Evolutionary conservation across 1,140 invertebrate genomes (phyloP).

Genomic region (Achroia grisella): DNA sequence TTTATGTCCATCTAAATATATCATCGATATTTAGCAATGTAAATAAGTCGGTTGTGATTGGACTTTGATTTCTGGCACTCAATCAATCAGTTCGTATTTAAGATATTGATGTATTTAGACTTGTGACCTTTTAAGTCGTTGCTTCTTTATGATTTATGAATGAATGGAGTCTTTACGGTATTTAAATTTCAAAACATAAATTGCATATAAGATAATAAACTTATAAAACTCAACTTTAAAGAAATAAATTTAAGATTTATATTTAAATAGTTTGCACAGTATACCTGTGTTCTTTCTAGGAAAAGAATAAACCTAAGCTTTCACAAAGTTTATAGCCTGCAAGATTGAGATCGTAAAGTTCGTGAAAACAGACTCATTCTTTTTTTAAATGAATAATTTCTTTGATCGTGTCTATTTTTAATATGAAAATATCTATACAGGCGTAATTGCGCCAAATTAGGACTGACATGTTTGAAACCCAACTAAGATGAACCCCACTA

Average conservation of each 20-base stretch:
- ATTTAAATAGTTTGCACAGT: background rate
- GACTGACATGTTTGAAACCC: no score
- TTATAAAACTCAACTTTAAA: background rate
- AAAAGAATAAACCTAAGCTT: conserved; percentile 2
- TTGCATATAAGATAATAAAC: background rate
- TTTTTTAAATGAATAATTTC: no score
- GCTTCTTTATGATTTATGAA: background rate
- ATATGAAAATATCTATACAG: no score
- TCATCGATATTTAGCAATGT: background rate
- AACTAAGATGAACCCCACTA: no score
- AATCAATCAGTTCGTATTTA: conserved; percentile 1
- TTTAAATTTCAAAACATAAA: background rate
- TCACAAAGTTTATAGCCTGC: conserved; percentile 1
- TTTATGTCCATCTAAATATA: no score
- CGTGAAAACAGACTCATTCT: no score
- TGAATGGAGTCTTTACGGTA: background rate
- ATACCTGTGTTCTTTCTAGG: background rate
- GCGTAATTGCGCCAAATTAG: no score
- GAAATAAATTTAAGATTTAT: background rate
- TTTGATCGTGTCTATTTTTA: background rate
- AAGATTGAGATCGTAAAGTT: conserved; percentile 2
- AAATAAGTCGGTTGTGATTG: background rate
- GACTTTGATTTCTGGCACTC: background rate
- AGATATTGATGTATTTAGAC: background rate
- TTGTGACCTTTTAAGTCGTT: background rate